Base-by-base conservation (phyloP, 1,140 invertebrate genomes). In the Ectropis grisescens region DNA sequence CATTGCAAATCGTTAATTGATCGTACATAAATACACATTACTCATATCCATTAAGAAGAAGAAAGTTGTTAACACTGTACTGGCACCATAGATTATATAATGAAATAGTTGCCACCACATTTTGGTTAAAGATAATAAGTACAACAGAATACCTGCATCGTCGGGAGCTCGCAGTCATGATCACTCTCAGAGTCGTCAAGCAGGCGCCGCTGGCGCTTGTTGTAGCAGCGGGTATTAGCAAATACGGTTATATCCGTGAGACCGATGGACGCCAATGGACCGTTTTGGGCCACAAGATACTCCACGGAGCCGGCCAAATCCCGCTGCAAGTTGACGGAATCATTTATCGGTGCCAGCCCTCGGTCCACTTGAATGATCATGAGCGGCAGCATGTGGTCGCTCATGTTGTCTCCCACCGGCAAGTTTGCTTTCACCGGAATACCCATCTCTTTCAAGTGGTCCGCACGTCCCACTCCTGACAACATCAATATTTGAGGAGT, bases 351-450 rank as follows among this genome's bases (percentile, higher is more conserved):
- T n/a, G n/a, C n/a, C n/a, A n/a, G n/a, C 9, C 9, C 14, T 83
- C 10, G 54, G 40, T 47, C 86, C 8, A 56, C 67, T 39, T 47
- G 72, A 58, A 26, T 85, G 40, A 19, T 82, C 13, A 25, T 75
- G 60, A 58, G 64, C 58, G 33, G 80, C 68, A 15, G 80, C 0
- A 67, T 46, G 55, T 95, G 93, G 60, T 94, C 92, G 48, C 91
- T 90, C 5, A 96, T 82, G 59, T 93, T 92, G 4, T 90, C 72
- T 0, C 94, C 94, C 29, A 87, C 90, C 16, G 80, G 84, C 2
- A 89, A 58, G 49, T 90, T 83, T 35, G 85, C 78, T 11, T 87
- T 75, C 0, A 89, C 82, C 16, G 25, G 10, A 29, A 33, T 26
- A 26, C 10, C 10, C 6, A 26, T n/a, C 24, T 26, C 4, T 10